Percentiles rank a stretch among this genome's conserved stretches.
These are phyloP conservation scores for Coryphaenoides rupestris DNA, from an alignment of 2,113 vertebrate species.

Conservation along the genomic window DNA sequence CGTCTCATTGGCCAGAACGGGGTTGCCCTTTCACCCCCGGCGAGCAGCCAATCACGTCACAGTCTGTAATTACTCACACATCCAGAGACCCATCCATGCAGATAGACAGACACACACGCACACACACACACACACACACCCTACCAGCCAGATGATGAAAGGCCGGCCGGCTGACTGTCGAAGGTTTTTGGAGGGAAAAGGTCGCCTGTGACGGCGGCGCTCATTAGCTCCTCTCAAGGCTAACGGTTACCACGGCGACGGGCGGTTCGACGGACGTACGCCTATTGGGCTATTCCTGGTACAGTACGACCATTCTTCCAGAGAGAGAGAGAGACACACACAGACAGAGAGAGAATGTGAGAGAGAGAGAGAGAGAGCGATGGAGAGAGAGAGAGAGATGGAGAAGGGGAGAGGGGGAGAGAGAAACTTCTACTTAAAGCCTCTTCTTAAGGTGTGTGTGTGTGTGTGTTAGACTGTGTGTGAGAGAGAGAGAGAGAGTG, in stretches of 20 bases:
- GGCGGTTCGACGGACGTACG: slow-evolving; percentile 2
- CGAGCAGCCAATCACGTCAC: slow-evolving; percentile 29
- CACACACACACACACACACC: not conserved
- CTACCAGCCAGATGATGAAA: not conserved
- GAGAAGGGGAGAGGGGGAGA: too few relatives aligned
- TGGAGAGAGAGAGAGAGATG: too few relatives aligned
- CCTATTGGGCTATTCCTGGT: slow-evolving; percentile 3
- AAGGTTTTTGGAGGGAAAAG: not conserved
- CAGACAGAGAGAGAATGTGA: not conserved
- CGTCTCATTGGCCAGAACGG: not conserved
- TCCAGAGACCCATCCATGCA: not conserved
- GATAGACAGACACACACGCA: not conserved
- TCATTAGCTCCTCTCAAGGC: slow-evolving; percentile 38
- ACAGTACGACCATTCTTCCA: slow-evolving; percentile 4
- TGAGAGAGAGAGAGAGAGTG: too few relatives aligned
- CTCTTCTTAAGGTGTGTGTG: slow-evolving; percentile 11
- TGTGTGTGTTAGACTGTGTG: not conserved
- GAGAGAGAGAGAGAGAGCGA: too few relatives aligned
- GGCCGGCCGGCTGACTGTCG: too few relatives aligned
- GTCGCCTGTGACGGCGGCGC: slow-evolving; percentile 23
- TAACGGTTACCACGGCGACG: slow-evolving; percentile 12
- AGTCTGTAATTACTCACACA: not conserved
- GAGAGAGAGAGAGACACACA: too few relatives aligned
- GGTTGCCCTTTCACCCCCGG: slow-evolving; percentile 14
- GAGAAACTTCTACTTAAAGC: too few relatives aligned